Base-by-base conservation (phyloP, 2,113 vertebrate species). In the Etheostoma cragini region DNA sequence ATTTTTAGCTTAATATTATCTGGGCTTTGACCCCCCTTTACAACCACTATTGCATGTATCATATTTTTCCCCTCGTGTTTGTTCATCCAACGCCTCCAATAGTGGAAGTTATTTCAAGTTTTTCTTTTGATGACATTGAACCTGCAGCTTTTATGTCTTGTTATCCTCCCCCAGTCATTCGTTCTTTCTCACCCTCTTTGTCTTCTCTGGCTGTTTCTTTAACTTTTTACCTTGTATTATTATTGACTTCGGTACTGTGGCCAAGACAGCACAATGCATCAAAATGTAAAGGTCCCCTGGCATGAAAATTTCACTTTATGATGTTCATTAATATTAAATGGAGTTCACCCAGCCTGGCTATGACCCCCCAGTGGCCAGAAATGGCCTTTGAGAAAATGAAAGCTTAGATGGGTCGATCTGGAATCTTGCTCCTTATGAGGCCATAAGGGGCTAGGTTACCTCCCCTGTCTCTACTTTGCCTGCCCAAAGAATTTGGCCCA, bases 81-180 rank as follows among this genome's bases (percentile, higher is more conserved):
- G 17, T 70, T 76, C 19, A 46, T 62, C 38, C 21, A 49, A 49
- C 73, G 26, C 61, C 33, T 42, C 49, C n/a, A 4, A 22, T 33
- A n/a, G 8, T 30, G 3, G 13, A 56, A 64, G 45, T 60, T 52
- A 64, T 74, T 64, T 86, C 17, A 38, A 49, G 24, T n/a, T 57
- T 72, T 71, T 68, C 73, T 63, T 38, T 50, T 14, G 53, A 66
- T 45, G 26, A 33, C 53, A 11, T 12, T 53, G 65, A 80, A 85
- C 38, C 71, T 80, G 71, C n/a, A 66, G 76, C 45, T 50, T 83
- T 46, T 85, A 50, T 57, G 2, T 57, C 77, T 65, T 60, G 13
- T 65, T 16, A 19, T 62, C 65, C 15, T 16, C n/a, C 15, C 7
- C 13, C 52, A 12, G 5, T 58, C 16, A 53, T 17, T 42, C 47